phyloP scores from a whole-genome alignment of 2,888 invertebrate species.

The Drosophila siamana region DNA sequence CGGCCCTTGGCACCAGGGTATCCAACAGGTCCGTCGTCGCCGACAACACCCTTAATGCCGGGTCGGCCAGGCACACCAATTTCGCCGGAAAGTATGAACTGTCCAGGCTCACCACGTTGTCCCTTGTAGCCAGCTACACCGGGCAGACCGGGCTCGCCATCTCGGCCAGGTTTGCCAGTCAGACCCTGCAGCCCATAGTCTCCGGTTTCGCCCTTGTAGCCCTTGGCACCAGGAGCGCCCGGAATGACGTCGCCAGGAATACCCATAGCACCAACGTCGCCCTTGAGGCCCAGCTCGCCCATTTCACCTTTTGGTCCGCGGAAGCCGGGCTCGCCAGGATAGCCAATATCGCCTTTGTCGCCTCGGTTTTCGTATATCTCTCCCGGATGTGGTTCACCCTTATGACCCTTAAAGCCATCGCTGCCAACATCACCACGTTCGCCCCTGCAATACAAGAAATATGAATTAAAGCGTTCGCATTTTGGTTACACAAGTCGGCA shows the following conservation, averaged over 20 bases:
- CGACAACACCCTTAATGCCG: conserved; percentile 85
- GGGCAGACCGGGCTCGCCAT: conserved; percentile 85
- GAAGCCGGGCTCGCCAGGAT: conserved; percentile 86
- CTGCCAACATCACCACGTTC: conserved; percentile 86
- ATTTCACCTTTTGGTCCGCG: conserved; percentile 87
- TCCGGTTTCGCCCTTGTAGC: conserved; percentile 89
- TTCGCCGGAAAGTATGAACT: conserved; percentile 84
- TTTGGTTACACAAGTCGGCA: not conserved
- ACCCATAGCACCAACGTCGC: conserved; percentile 87
- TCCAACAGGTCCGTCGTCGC: conserved; percentile 87
- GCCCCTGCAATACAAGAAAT: conserved; percentile 77
- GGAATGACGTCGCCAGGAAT: conserved; percentile 84
- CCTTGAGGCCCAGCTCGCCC: conserved; percentile 87
- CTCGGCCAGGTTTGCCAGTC: conserved; percentile 87
- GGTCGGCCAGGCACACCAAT: conserved; percentile 84
- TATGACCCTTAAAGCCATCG: conserved; percentile 86
- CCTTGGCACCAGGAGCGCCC: conserved; percentile 89
- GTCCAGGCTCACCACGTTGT: conserved; percentile 85
- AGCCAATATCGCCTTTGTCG: conserved; percentile 86
- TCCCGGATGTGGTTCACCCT: conserved; percentile 87
- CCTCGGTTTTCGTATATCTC: conserved; percentile 86
- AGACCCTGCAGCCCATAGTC: conserved; percentile 88
- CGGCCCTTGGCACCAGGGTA: conserved; percentile 85
- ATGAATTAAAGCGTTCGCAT: not conserved
- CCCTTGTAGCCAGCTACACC: conserved; percentile 85